Evolutionary conservation across 2,888 invertebrate genomes (phyloP).

Genomic region (Dryocosmus kuriphilus): DNA sequence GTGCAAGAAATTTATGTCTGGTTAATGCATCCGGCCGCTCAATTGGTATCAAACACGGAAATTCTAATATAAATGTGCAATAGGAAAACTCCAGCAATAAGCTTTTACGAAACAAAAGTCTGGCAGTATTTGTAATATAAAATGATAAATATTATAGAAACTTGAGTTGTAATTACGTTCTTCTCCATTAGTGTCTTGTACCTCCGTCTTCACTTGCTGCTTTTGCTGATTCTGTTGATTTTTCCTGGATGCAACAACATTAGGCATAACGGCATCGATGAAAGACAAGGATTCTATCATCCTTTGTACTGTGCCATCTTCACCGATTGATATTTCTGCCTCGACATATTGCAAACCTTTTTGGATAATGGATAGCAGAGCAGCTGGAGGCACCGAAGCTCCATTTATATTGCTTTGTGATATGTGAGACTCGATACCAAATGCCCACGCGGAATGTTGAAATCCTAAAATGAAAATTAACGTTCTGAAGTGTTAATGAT

Average conservation of each 20-base stretch:
- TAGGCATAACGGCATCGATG: constrained; percentile 98
- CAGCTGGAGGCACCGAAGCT: constrained; percentile 96
- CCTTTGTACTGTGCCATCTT: constrained; percentile 91
- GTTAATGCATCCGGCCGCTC: too few species aligned
- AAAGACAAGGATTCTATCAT: constrained; percentile 95
- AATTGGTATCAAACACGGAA: neutral
- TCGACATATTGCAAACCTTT: constrained; percentile 99
- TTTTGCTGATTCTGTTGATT: constrained; percentile 88
- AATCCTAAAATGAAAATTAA: constrained; percentile 86
- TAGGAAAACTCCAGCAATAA: too few species aligned
- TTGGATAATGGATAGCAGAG: constrained; percentile 95
- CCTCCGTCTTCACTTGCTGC: constrained; percentile 87
- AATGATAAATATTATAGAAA: neutral
- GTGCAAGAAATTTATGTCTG: too few species aligned
- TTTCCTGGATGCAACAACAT: constrained; percentile 88
- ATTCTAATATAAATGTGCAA: neutral
- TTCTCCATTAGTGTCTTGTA: constrained; percentile 91
- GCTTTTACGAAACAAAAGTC: too few species aligned
- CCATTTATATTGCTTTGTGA: constrained; percentile 99
- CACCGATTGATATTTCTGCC: constrained; percentile 98
- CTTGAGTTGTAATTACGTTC: constrained; percentile 79
- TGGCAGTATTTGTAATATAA: constrained; percentile 13
- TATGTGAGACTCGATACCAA: constrained; percentile 99
- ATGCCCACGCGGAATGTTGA: constrained; percentile 98
- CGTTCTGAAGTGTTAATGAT: neutral